Base-by-base conservation (phyloP, 2,797 vertebrate genomes). In the Danio tinwini region DNA sequence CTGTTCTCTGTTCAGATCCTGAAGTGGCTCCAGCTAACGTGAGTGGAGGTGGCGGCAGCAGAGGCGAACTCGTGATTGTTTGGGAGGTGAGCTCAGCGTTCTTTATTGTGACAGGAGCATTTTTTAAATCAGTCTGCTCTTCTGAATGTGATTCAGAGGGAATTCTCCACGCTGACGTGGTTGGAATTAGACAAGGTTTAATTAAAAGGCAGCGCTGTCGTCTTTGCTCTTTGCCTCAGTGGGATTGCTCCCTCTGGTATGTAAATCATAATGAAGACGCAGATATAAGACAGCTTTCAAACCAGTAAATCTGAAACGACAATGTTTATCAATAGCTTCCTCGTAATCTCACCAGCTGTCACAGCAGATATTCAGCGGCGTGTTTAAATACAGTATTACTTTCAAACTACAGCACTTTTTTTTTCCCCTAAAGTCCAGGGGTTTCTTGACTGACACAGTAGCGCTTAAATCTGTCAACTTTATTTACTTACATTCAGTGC, bases 1-100 rank as follows among this genome's bases (percentile, higher is more conserved):
- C 50, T 64, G 65, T 44, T 50, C 9, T 55, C 53, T 78, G 44
- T 63, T 81, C 85, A 97, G 95, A 91, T 90, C 96, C 96, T 6
- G 90, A 88, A 1, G 89, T 96, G 84, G 92, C 94, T n/a, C 95
- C 95, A 0, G 89, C 87, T 0, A 94, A 92, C 58, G 82, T 96
- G 84, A 91, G 92, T 0, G 96, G 96, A 62, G 96, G 93, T 3
- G 92, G 94, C 89, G 96, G 96, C 85, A 94, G 92, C 84, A 89
- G 88, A 49, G 96, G 94, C 1, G 95, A 97, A 87, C 95, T 97
- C 49, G 91, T 97, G 87, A 94, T 98, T 90, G 91, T 88, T 0
- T 97, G 96, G 95, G 95, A 98, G 95, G 96, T 97, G 94, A 96
- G 87, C 86, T 82, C 85, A 85, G 17, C 29, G 6, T 11, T 74